Percentiles rank a stretch among this genome's conserved stretches.
Evolutionary conservation across 2,113 vertebrate genomes (phyloP).

Genomic region (Paradisaea rubra): DNA sequence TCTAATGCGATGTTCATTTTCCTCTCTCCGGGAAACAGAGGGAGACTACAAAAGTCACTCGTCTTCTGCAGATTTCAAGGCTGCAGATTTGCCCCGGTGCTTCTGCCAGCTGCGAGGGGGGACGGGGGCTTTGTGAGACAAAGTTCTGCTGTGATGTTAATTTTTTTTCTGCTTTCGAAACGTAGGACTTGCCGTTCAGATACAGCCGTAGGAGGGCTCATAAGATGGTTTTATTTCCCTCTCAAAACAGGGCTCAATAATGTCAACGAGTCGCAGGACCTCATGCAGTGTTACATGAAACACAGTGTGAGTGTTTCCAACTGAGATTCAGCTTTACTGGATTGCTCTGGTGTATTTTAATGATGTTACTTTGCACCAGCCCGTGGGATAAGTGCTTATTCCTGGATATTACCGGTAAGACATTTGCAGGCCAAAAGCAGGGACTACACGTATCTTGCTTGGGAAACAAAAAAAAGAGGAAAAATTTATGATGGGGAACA

Average conservation of each 20-base stretch:
- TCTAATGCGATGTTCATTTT: background rate
- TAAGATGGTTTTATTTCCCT: background rate
- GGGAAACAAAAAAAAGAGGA: background rate
- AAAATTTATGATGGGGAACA: background rate
- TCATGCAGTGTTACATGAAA: background rate
- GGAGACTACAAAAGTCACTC: background rate
- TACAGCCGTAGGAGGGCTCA: background rate
- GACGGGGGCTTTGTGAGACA: background rate
- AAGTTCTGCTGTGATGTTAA: background rate
- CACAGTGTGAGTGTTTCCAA: background rate
- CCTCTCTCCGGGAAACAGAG: background rate
- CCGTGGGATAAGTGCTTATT: background rate
- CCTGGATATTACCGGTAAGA: background rate
- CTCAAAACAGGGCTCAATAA: background rate
- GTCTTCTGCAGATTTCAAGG: background rate
- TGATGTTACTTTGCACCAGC: background rate
- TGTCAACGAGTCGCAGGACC: background rate
- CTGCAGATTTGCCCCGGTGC: background rate
- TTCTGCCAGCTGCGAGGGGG: background rate
- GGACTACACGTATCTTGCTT: fast-evolving
- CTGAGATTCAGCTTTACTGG: background rate
- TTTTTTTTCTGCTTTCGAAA: background rate
- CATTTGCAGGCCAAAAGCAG: background rate
- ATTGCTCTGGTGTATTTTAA: background rate
- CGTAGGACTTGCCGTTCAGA: background rate